phyloP scores from a whole-genome alignment of 2,797 vertebrate species.

The Gymnopithys bicolor region DNA sequence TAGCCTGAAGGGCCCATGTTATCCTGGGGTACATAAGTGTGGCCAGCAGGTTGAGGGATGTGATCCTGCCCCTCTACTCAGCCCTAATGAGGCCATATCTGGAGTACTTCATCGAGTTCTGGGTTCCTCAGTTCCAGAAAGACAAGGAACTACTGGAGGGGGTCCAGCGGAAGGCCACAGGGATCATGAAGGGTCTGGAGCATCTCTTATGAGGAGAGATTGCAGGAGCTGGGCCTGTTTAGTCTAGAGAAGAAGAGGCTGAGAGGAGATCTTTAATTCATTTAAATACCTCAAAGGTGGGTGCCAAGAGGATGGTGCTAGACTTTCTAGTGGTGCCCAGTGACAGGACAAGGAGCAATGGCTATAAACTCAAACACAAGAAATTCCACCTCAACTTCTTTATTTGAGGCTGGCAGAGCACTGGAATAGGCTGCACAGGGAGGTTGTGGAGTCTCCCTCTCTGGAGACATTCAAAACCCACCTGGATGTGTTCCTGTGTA shows the following conservation, averaged over 20 bases:
- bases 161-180: neutral
- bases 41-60: fast-evolving
- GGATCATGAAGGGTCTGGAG: neutral
- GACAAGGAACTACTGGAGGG: neutral
- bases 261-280: neutral
- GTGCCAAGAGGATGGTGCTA: neutral
- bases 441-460: neutral
- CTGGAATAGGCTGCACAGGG: neutral
- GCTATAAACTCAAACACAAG: neutral
- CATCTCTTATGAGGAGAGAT: neutral
- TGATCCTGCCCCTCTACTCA: neutral
- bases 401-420: neutral
- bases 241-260: neutral
- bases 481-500: neutral
- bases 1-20: neutral
- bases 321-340: neutral
- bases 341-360: neutral
- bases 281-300: neutral
- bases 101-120: neutral
- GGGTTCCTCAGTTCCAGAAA: neutral
- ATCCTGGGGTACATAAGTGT: fast-evolving
- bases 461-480: neutral
- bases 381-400: neutral
- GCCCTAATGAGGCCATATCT: neutral
- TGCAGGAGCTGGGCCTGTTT: neutral